These are phyloP conservation scores for Marmota flaviventris DNA, from an alignment of 2,113 vertebrate genomes.

Conservation along the genomic window DNA sequence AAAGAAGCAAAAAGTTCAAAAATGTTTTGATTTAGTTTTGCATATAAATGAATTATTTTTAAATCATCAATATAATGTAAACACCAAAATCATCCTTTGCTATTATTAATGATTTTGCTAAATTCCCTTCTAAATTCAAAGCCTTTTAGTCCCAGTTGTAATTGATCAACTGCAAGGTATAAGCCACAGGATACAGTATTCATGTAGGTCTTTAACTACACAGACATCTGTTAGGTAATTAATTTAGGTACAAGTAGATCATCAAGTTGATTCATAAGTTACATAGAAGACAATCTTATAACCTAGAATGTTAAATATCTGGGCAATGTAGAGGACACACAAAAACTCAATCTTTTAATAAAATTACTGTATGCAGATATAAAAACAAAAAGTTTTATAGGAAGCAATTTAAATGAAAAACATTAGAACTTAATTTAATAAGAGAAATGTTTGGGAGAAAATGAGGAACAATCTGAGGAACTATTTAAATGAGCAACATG, in stretches of 20 bases:
- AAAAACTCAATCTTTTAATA: neutral
- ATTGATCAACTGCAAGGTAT: conserved; percentile 21
- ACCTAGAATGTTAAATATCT: neutral
- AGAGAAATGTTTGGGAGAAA: neutral
- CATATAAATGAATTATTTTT: neutral
- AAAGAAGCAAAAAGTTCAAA: neutral
- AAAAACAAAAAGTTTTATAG: neutral
- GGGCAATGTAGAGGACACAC: neutral
- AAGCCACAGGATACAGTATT: conserved; percentile 38
- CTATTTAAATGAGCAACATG: neutral
- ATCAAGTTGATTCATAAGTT: conserved; percentile 50
- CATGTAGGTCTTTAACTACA: conserved; percentile 42
- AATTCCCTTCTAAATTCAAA: neutral
- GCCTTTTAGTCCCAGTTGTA: neutral
- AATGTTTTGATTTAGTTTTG: neutral
- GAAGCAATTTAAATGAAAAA: neutral
- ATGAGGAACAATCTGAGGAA: neutral
- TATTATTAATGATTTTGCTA: neutral
- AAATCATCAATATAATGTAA: neutral
- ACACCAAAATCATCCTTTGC: neutral
- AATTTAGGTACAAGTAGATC: conserved; percentile 25
- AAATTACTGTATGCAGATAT: neutral
- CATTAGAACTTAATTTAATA: neutral
- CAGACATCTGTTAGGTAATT: conserved; percentile 61
- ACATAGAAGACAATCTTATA: conserved; percentile 9